Evolutionary conservation across 2,797 vertebrate genomes (phyloP).

Genomic region (Delichon dasypus): DNA sequence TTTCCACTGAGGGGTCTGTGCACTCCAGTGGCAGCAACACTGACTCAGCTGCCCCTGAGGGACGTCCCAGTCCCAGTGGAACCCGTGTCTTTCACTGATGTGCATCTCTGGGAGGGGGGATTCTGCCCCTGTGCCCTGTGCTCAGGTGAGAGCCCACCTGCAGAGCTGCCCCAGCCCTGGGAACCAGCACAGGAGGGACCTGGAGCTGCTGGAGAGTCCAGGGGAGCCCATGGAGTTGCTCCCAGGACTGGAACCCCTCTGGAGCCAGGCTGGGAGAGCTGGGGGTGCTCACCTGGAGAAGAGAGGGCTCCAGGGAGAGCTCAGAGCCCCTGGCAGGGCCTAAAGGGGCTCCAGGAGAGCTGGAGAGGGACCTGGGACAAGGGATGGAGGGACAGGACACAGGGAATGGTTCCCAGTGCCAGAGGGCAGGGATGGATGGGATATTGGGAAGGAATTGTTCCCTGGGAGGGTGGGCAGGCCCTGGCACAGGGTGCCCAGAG

Average conservation of each 20-base stretch:
- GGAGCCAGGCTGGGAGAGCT: not conserved
- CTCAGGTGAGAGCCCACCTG: not conserved
- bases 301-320: not conserved
- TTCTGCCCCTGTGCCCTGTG: not conserved
- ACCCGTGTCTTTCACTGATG: not conserved
- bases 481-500: not conserved
- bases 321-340: not conserved
- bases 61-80: not conserved
- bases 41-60: not conserved
- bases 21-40: not conserved
- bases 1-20: no score
- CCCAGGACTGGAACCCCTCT: not conserved
- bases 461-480: not conserved
- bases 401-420: not conserved
- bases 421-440: not conserved
- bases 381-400: not conserved
- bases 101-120: not conserved
- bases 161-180: not conserved
- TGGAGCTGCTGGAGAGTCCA: not conserved
- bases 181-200: not conserved
- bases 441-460: not conserved
- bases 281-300: accelerated
- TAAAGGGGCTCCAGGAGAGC: not conserved
- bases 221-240: not conserved
- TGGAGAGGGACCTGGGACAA: not conserved